Evolutionary conservation across 2,888 invertebrate species (phyloP).

Genomic region (Polydrusus pterygomalis): DNA sequence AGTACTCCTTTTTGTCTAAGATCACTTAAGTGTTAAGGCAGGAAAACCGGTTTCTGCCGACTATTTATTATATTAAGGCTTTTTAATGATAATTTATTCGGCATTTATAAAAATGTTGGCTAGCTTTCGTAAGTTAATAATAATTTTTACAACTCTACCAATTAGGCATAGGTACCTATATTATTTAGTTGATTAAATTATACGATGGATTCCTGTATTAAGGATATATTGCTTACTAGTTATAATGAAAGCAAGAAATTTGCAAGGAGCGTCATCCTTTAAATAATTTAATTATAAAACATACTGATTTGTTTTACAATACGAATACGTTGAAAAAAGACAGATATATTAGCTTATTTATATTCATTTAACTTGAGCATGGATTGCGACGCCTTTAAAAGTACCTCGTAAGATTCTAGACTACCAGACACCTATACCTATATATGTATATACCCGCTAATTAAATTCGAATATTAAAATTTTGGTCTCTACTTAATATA

Average conservation of each 20-base stretch:
- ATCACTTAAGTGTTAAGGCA: conserved; percentile 52
- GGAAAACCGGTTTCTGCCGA: conserved; percentile 37
- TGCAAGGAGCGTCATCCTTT: too few relatives aligned
- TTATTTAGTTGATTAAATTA: neutral
- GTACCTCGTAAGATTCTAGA: too few relatives aligned
- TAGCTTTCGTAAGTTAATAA: neutral
- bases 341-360: too few relatives aligned
- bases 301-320: too few relatives aligned
- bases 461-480: neutral
- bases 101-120: neutral
- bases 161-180: neutral
- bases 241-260: too few relatives aligned
- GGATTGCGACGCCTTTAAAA: too few relatives aligned
- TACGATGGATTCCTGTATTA: neutral
- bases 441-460: too few relatives aligned
- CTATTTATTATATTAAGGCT: conserved; percentile 11
- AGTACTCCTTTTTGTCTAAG: conserved; percentile 43
- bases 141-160: neutral
- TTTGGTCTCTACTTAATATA: neutral
- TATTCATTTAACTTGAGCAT: too few relatives aligned
- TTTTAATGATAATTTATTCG: conserved; percentile 11
- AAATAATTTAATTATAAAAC: too few relatives aligned
- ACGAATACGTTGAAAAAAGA: too few relatives aligned
- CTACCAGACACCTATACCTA: too few relatives aligned
- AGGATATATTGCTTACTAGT: too few relatives aligned